Evolutionary conservation across 2,113 vertebrate genomes (phyloP).

Genomic region (Xerus inauris): DNA sequence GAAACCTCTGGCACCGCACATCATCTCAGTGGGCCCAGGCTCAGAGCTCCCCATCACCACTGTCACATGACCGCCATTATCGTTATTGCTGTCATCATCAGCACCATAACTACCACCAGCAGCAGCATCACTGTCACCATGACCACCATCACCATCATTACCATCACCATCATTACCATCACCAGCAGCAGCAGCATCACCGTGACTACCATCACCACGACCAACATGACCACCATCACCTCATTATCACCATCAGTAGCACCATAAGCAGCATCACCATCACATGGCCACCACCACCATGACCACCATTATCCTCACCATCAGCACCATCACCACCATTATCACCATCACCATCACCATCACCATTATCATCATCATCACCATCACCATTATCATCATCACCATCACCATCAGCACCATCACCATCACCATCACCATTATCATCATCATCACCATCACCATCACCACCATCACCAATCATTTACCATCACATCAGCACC

Average conservation of each 20-base stretch:
- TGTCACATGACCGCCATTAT: rapidly evolving
- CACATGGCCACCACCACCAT: rapidly evolving
- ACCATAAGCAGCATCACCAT: too few species aligned
- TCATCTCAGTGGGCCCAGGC: neutral
- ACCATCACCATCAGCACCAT: rapidly evolving
- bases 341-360: neutral
- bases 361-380: too few species aligned
- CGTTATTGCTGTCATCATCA: too few species aligned
- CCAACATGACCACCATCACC: too few species aligned
- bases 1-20: too few species aligned
- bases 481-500: neutral
- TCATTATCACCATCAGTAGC: rapidly evolving
- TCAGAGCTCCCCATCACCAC: neutral
- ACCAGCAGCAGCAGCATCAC: too few species aligned
- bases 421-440: too few species aligned
- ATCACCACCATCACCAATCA: too few species aligned
- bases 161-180: rapidly evolving
- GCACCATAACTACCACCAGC: too few species aligned
- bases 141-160: rapidly evolving
- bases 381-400: too few species aligned
- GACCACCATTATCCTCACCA: rapidly evolving
- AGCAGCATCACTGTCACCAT: rapidly evolving
- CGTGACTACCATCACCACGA: neutral
- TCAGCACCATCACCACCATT: neutral
- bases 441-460: neutral